phyloP scores from a whole-genome alignment of 30 jellyfish, hydroid and myxozoan species.

The Calvadosia cruxmelitensis region DNA sequence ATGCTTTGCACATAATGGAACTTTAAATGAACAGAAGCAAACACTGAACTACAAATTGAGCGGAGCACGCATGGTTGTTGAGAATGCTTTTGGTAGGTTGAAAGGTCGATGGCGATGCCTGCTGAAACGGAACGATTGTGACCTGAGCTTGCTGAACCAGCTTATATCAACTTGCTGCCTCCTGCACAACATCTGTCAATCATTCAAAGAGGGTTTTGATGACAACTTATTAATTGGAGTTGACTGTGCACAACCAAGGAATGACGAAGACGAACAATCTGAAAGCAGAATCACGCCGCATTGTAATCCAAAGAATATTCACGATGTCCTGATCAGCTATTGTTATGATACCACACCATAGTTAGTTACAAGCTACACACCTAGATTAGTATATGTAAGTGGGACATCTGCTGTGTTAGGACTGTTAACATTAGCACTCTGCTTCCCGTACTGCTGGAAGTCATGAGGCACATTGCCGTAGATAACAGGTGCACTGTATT shows the following conservation, averaged over 20 bases:
- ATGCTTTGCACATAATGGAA: slow-evolving; percentile 24
- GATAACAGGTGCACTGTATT: slow-evolving; percentile 6
- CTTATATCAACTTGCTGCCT: slow-evolving; percentile 15
- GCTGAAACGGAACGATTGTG: slow-evolving; percentile 11
- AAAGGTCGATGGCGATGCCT: slow-evolving; percentile 22
- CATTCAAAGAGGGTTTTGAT: slow-evolving; percentile 2
- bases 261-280: neutral
- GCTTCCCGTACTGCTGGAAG: neutral
- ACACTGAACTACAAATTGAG: neutral
- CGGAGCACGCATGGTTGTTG: slow-evolving; percentile 6
- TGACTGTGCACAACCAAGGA: no score
- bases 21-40: neutral
- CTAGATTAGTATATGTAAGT: no score
- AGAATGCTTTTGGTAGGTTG: slow-evolving; percentile 5
- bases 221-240: neutral
- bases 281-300: neutral
- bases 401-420: no score
- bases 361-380: no score
- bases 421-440: no score
- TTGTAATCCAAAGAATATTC: neutral
- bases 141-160: neutral
- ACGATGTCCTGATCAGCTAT: no score
- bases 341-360: no score
- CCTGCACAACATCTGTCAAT: slow-evolving; percentile 11
- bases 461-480: slow-evolving; percentile 5